phyloP scores from a whole-genome alignment of 2,113 vertebrate genomes.

The Anolis sagrei region DNA sequence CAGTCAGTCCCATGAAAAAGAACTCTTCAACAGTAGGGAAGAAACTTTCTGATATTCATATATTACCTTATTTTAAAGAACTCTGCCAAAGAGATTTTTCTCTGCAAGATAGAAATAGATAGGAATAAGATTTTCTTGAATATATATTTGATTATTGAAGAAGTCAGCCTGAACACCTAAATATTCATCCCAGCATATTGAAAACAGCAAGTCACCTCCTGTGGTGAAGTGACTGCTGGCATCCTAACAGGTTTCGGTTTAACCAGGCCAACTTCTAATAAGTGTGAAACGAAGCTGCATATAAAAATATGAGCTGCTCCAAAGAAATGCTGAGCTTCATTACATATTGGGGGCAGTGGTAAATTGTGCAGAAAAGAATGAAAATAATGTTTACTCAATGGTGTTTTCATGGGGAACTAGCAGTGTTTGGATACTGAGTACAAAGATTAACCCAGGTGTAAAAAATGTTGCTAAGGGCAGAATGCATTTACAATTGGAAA shows the following conservation, averaged over 20 bases:
- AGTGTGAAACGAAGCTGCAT: conserved; percentile 22
- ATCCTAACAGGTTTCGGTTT: fast-evolving
- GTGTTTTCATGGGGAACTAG: fast-evolving
- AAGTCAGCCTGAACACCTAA: neutral
- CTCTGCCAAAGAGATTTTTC: conserved; percentile 1
- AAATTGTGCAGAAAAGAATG: conserved; percentile 32
- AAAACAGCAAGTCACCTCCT: conserved; percentile 11
- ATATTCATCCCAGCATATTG: conserved; percentile 16
- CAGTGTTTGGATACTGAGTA: neutral
- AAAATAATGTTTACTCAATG: neutral
- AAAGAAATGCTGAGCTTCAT: fast-evolving
- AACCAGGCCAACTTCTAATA: neutral
- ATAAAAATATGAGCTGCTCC: conserved; percentile 16
- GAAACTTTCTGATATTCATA: neutral
- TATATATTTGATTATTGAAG: conserved; percentile 26
- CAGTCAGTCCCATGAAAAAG: neutral
- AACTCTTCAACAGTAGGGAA: neutral
- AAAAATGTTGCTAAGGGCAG: neutral
- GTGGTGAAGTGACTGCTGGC: neutral
- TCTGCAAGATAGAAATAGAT: neutral
- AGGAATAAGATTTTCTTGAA: conserved; percentile 13
- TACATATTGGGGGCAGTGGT: neutral
- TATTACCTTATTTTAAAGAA: neutral
- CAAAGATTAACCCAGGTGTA: neutral
- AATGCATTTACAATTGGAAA: neutral